Conservation (phyloP, 2,113 vertebrate genomes). For the Grantiella picta region DNA sequence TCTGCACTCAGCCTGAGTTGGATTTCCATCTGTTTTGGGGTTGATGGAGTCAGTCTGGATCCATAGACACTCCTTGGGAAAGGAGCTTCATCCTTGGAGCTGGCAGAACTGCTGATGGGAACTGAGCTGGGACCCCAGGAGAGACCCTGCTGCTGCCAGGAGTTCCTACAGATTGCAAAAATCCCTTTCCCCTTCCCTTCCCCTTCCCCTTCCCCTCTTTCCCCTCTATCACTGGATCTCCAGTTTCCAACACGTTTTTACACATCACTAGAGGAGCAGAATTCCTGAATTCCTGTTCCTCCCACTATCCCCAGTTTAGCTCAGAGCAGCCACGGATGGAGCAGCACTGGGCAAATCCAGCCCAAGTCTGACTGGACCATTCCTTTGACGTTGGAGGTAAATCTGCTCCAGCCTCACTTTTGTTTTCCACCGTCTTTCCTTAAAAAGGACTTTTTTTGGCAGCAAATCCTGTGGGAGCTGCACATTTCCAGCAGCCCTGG, state of each 20-base stretch:
- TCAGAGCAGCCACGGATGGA: not conserved
- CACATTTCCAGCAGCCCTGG: conserved; percentile 33
- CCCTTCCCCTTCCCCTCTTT: rapidly evolving
- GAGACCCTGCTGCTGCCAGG: not conserved
- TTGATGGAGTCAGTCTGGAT: not conserved
- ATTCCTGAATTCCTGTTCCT: not conserved
- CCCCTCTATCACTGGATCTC: rapidly evolving
- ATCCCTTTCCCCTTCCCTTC: rapidly evolving
- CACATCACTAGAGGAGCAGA: not conserved
- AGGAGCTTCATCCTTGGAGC: not conserved
- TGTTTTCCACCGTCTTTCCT: not conserved
- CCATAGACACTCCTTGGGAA: not conserved
- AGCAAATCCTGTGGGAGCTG: conserved; percentile 5
- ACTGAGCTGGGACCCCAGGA: not conserved
- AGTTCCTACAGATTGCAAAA: not conserved
- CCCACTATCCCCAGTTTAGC: not conserved
- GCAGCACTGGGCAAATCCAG: not conserved
- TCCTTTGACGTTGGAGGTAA: not conserved
- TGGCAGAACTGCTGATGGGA: not conserved
- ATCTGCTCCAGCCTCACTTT: not conserved
- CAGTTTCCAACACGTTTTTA: not conserved
- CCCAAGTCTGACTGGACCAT: not conserved
- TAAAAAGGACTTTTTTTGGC: conserved; percentile 41
- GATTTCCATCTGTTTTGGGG: not conserved
- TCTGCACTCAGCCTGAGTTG: not conserved